These are phyloP conservation scores for Progne subis DNA, from an alignment of 2,113 vertebrate genomes.

Conservation along the genomic window DNA sequence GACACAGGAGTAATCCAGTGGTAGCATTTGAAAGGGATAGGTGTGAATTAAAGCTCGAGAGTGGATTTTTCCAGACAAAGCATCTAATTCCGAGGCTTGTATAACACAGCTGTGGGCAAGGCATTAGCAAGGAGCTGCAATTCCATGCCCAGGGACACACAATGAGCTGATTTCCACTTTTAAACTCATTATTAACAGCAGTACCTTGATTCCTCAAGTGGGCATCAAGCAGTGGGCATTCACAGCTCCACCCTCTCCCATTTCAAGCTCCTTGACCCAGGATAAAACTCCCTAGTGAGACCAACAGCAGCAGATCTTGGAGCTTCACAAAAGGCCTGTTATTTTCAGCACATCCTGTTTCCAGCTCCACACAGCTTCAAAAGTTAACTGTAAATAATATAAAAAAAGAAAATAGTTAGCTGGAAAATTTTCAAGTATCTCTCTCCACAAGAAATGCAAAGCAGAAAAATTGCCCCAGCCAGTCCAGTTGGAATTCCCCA, in stretches of 20 bases:
- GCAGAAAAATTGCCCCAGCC: neutral
- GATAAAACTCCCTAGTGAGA: neutral
- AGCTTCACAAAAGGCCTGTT: neutral
- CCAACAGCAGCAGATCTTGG: neutral
- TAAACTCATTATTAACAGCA: neutral
- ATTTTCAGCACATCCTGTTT: neutral
- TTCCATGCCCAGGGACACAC: neutral
- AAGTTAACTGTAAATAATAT: neutral
- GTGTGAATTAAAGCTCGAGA: neutral
- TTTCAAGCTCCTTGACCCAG: neutral
- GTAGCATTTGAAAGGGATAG: neutral
- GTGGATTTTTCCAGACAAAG: neutral
- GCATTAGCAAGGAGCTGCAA: neutral
- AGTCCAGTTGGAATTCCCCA: neutral
- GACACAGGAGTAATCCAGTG: rapidly evolving
- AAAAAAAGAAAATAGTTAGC: neutral
- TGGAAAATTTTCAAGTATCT: neutral
- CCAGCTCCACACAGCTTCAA: neutral
- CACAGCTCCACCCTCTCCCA: neutral
- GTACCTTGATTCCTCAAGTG: neutral
- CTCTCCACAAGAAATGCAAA: neutral
- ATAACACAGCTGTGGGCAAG: neutral
- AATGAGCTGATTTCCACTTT: neutral
- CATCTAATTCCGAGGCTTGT: neutral
- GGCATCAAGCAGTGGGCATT: neutral